A percentile compares a stretch with the other conserved stretches of the same genome.
phyloP scores from a whole-genome alignment of 2,888 invertebrate genomes.

The Marasmarcha lunaedactyla region DNA sequence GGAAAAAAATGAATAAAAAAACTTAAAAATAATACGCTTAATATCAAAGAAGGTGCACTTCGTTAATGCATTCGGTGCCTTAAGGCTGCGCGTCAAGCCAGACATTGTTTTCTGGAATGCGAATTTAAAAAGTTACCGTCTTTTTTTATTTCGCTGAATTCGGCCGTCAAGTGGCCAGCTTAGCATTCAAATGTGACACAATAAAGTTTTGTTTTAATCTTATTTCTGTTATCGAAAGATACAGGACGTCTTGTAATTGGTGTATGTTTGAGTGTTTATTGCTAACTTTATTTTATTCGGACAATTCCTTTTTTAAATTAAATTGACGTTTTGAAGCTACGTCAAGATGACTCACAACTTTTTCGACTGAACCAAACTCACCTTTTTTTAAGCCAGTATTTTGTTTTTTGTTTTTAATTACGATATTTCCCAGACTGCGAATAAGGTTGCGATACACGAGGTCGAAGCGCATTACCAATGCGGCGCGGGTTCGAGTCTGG shows the following conservation, averaged over 20 bases:
- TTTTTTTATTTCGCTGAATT: constrained; percentile 39
- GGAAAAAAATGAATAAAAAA: constrained; percentile 22
- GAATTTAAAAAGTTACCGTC: constrained; percentile 41
- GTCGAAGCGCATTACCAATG: no score
- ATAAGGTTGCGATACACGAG: neutral
- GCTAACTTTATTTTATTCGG: no score
- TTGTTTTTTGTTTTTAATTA: no score
- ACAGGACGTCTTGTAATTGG: constrained; percentile 13
- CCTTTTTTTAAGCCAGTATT: no score
- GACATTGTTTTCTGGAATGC: constrained; percentile 69
- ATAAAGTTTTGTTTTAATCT: constrained; percentile 15
- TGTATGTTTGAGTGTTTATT: no score
- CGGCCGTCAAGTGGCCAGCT: constrained; percentile 25
- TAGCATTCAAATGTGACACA: constrained; percentile 33
- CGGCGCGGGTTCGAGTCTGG: neutral
- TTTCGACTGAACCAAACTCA: no score
- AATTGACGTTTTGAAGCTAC: no score
- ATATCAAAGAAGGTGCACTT: constrained; percentile 66
- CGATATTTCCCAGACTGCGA: neutral
- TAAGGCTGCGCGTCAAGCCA: constrained; percentile 52
- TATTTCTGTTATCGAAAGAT: constrained; percentile 1
- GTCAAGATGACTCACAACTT: no score
- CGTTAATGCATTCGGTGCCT: constrained; percentile 66
- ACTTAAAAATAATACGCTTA: constrained; percentile 60
- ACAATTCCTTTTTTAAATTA: no score